Evolutionary conservation across 1,140 invertebrate genomes (phyloP), one percentile per base, ranked within the genome.

Genomic region (Cotesia chilonis): DNA sequence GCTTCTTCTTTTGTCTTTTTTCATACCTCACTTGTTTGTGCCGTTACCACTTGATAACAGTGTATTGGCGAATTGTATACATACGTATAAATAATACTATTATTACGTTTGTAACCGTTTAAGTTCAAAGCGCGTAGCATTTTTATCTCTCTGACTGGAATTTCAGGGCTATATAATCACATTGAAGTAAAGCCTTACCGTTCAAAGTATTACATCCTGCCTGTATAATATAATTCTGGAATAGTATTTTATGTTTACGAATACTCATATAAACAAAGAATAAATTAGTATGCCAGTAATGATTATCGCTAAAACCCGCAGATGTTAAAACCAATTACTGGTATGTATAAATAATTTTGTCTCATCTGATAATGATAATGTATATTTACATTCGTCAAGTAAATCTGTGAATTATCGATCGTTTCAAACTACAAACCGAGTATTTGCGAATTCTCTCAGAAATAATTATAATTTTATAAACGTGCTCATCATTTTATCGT

Each of bases 301-400:
- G 60, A 63, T 57, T 20, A n/a, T 20, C 54, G 37, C 60, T 6
- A 41, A 66, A 41, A 66, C 64, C 64, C 64, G 64, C 64, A 66
- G 64, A 41, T 66, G 64, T 66, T 17, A 41, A 28, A 28, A 52
- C 14, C 60, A 63, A 63, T 59, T 59, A 17, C 14, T 20, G 5
- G 4, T 41, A 41, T 41, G 10, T 6, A 10, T 6, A 6, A 47
- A 9, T 47, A 47, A 41, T 41, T 66, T 66, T 20, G 51, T 9
- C 12, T 66, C 36, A 51, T 38, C 41, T 41, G 64, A 14, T 14
- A 17, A 6, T 20, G 60, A 28, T 36, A 28, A 2, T 3, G 9
- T 59, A 59, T 59, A 17, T 9, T 59, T 17, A 28, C 1, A 5
- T 20, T 36, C 28, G 14, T 66, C 64, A 20, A 51, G 64, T 64